A percentile compares a stretch with the other conserved stretches of the same genome.
Conservation (phyloP, 2,797 vertebrate genomes). For the Acestrorhynchus altus region DNA sequence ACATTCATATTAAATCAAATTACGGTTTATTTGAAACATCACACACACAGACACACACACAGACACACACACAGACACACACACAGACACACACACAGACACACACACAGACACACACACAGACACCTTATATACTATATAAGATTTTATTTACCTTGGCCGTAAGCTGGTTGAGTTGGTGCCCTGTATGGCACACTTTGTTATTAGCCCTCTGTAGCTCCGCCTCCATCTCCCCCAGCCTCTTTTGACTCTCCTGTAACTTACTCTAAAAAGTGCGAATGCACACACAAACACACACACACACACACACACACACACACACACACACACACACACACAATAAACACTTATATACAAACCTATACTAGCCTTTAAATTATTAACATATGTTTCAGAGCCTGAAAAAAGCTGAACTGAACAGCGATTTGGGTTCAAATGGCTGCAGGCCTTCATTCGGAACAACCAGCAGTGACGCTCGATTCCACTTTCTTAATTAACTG, state of each 20-base stretch:
- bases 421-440: no score
- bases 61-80: not conserved
- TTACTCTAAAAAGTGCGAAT: constrained; percentile 80
- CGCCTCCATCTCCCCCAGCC: constrained; percentile 86
- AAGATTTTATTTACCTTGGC: constrained; percentile 88
- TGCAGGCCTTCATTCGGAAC: no score
- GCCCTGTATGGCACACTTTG: constrained; percentile 92
- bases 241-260: constrained; percentile 91
- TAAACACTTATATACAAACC: not conserved
- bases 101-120: not conserved
- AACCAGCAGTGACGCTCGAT: no score
- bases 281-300: not conserved
- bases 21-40: no score
- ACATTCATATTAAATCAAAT: no score
- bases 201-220: constrained; percentile 95
- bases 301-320: not conserved
- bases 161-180: constrained; percentile 93
- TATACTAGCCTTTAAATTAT: no score
- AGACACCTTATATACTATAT: not conserved
- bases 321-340: not conserved
- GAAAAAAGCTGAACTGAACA: no score
- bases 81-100: not conserved
- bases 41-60: no score
- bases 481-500: no score
- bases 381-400: no score